Evolutionary conservation across 2,797 vertebrate genomes (phyloP), one percentile per base, ranked within the genome.

Genomic region (Enteromius fasciolatus): DNA sequence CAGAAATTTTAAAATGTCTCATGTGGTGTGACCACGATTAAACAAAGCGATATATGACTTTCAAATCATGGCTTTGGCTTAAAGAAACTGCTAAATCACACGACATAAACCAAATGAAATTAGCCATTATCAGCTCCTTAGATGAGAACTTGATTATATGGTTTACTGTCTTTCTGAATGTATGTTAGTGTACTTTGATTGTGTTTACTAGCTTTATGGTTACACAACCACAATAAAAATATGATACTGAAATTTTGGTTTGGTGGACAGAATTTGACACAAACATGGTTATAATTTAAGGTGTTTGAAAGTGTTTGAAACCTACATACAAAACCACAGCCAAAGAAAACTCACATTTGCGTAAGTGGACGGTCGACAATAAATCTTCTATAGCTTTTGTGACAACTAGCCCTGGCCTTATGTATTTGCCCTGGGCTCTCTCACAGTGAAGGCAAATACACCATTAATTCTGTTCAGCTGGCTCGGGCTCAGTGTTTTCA

Each of bases 401-500:
- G 77, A 68, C 64, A 57, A 57, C 64, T 57, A 68, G 64, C 64
- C 52, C 39, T 20, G 2, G 36, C 5, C 67, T 63, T 70, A 17
- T 83, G 87, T 84, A 85, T 84, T 67, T 76, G 83, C 57, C 23
- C 17, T 18, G 52, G 54, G 41, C 46, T 33, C 41, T 77, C 15
- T 72, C 31, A 14, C 15, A 61, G 50, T 15, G 57, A n/a, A 69
- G 61, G 46, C 63, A 12, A 78, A 57, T 86, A 46, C 88, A 86
- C 89, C 86, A 82, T 75, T 86, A 84, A 80, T 88, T 88, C 90
- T 89, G 83, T 90, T 90, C 87, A 82, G 87, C 88, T 92, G 91
- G 90, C 90, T 83, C 14, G 7, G 82, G 78, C 1, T 85, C 89
- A 33, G 69, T 93, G 91, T 92, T 94, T 92, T 93, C 92, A 93